phyloP scores from a whole-genome alignment of 2,797 vertebrate species.

The Melanotaenia boesemani region DNA sequence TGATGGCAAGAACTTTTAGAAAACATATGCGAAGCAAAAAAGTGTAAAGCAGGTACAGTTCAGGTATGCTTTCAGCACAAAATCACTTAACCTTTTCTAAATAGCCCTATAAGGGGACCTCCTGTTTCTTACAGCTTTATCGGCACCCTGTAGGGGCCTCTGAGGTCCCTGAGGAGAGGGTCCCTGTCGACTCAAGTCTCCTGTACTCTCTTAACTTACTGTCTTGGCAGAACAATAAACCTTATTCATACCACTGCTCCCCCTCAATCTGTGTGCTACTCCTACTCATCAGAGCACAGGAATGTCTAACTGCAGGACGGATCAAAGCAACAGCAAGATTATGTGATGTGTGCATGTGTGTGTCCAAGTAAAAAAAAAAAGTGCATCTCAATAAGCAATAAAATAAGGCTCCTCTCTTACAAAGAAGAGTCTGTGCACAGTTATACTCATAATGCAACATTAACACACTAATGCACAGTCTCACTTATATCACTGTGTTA shows the following conservation, averaged over 20 bases:
- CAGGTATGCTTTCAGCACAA: constrained; percentile 52
- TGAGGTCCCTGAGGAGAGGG: constrained; percentile 44
- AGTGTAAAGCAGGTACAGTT: constrained; percentile 16
- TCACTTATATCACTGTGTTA: constrained; percentile 16
- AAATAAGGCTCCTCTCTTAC: neutral
- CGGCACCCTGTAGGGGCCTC: constrained; percentile 52
- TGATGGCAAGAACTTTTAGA: constrained; percentile 17
- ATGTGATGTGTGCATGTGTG: constrained; percentile 2
- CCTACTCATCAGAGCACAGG: constrained; percentile 61
- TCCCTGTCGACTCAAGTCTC: constrained; percentile 62
- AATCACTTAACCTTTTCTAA: constrained; percentile 44
- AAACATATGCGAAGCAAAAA: constrained; percentile 9
- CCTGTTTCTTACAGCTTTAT: constrained; percentile 44
- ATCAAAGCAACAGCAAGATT: constrained; percentile 61
- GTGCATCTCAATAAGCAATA: neutral
- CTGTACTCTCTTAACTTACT: constrained; percentile 46
- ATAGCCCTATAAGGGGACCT: constrained; percentile 24
- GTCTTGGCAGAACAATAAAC: constrained; percentile 69
- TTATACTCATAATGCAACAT: constrained; percentile 15
- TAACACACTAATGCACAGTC: constrained; percentile 18
- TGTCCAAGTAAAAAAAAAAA: constrained; percentile 13
- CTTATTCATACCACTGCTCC: constrained; percentile 66
- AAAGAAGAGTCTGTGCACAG: constrained; percentile 5
- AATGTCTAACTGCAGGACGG: constrained; percentile 65
- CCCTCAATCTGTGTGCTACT: constrained; percentile 58